Evolutionary conservation across 2,888 invertebrate species (phyloP).

Genomic region (Deilephila elpenor): DNA sequence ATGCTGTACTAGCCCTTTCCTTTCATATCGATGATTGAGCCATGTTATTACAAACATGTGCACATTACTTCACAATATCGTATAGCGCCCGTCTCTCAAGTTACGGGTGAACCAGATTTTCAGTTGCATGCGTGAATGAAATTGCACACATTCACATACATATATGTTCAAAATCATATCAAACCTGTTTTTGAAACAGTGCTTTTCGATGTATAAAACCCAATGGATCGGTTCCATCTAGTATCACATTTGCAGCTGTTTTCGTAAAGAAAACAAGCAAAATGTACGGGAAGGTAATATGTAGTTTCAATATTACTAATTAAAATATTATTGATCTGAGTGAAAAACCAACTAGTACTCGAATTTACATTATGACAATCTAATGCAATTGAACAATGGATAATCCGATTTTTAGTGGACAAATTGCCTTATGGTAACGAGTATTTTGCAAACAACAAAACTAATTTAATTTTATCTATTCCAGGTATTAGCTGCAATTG

Average conservation of each 20-base stretch:
- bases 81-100: conserved; percentile 53
- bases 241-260: conserved; percentile 54
- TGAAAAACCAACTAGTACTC: too few relatives aligned
- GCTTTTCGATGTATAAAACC: conserved; percentile 63
- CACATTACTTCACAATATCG: conserved; percentile 65
- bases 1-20: conserved; percentile 33
- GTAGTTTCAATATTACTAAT: conserved; percentile 37
- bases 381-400: too few relatives aligned
- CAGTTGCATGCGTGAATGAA: conserved; percentile 45
- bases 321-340: background rate
- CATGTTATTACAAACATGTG: conserved; percentile 55
- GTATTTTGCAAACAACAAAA: background rate
- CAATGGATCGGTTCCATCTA: conserved; percentile 44
- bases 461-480: background rate
- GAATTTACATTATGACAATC: background rate
- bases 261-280: conserved; percentile 52
- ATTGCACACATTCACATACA: conserved; percentile 45
- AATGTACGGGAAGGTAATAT: conserved; percentile 52
- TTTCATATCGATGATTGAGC: conserved; percentile 45
- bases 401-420: too few relatives aligned
- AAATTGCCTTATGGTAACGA: too few relatives aligned
- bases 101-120: conserved; percentile 53
- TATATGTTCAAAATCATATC: conserved; percentile 45
- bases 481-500: conserved; percentile 50
- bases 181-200: conserved; percentile 56